These are phyloP conservation scores for Bothrops jararaca DNA, from an alignment of 2,113 vertebrate species.

Conservation along the genomic window DNA sequence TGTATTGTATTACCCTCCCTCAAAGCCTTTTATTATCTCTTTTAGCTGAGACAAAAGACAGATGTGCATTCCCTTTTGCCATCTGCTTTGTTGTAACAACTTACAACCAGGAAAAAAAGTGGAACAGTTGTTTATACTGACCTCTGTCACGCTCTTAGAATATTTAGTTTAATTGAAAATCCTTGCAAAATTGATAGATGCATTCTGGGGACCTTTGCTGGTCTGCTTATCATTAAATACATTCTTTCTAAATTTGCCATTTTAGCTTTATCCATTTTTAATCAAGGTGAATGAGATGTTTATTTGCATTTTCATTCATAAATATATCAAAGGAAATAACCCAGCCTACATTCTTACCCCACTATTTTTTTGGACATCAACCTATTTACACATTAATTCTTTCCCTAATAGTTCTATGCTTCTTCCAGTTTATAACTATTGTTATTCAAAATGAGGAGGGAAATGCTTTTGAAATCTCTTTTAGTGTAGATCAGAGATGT, in stretches of 20 bases:
- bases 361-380: background rate
- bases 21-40: background rate
- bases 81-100: conserved; percentile 13
- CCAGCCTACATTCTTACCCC: background rate
- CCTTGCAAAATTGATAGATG: conserved; percentile 26
- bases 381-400: background rate
- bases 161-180: conserved; percentile 35
- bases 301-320: background rate
- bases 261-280: background rate
- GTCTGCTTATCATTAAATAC: background rate
- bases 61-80: conserved; percentile 1
- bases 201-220: conserved; percentile 17
- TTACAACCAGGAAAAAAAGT: conserved; percentile 5
- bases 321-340: background rate
- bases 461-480: background rate
- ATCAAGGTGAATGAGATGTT: background rate
- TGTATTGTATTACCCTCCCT: conserved; percentile 19
- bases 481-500: background rate
- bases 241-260: conserved; percentile 2
- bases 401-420: background rate
- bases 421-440: background rate
- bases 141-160: conserved; percentile 24
- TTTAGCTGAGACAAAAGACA: background rate
- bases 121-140: conserved; percentile 26
- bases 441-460: background rate